These are phyloP conservation scores for Mesorhabditis belari DNA, from an alignment of 2,888 invertebrate genomes.

Conservation along the genomic window DNA sequence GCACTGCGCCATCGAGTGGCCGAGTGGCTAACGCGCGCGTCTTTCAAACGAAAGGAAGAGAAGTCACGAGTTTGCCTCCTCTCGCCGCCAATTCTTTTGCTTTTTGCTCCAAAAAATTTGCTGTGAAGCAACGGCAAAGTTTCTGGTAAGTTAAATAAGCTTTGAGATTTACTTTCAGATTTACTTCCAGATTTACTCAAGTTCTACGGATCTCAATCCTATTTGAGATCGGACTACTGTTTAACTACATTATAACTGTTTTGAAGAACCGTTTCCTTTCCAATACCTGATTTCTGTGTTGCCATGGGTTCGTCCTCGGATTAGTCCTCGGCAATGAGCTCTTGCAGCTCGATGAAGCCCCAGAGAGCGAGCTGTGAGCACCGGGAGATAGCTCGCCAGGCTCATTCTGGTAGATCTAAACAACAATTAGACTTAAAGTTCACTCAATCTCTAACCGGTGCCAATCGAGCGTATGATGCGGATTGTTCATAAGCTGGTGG, in stretches of 20 bases:
- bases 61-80: too few species aligned
- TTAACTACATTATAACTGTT: neutral
- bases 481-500: constrained; percentile 9
- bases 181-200: too few species aligned
- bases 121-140: neutral
- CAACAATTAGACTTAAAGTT: neutral
- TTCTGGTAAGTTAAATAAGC: too few species aligned
- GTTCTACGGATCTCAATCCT: too few species aligned
- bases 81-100: neutral
- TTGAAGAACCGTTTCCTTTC: neutral
- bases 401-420: neutral
- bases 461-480: constrained; percentile 16
- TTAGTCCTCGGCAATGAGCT: constrained; percentile 4
- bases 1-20: too few species aligned
- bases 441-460: neutral
- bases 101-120: neutral
- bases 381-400: neutral
- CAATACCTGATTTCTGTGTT: neutral
- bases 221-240: too few species aligned
- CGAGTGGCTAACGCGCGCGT: too few species aligned
- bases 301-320: neutral
- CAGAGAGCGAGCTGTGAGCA: constrained; percentile 3
- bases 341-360: constrained; percentile 3
- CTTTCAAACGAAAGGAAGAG: too few species aligned
- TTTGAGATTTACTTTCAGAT: too few species aligned